Percentiles rank a stretch among this genome's conserved stretches.
These are phyloP conservation scores for Tenualosa ilisha DNA, from an alignment of 2,797 vertebrate species.

Conservation along the genomic window DNA sequence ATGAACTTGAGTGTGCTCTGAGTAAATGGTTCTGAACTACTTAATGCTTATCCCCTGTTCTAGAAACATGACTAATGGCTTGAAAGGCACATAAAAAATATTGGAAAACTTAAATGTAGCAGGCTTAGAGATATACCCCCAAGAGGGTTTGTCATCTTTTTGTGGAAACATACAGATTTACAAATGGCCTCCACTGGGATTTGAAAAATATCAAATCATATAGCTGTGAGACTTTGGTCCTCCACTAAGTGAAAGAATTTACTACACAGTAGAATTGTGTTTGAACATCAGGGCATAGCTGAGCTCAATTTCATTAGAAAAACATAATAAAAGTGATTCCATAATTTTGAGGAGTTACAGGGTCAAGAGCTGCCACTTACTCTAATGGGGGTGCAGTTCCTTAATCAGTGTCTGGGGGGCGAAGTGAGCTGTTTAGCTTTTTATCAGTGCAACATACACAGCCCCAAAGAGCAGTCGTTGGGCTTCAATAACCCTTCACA, in stretches of 20 bases:
- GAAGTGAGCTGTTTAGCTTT: not conserved
- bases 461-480: not conserved
- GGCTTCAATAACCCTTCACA: not conserved
- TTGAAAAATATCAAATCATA: not conserved
- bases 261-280: not conserved
- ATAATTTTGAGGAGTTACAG: not conserved
- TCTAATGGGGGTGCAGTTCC: not conserved
- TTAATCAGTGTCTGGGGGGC: not conserved
- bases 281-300: too few species aligned
- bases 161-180: not conserved
- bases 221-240: not conserved
- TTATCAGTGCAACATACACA: not conserved
- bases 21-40: not conserved
- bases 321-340: not conserved
- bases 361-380: not conserved
- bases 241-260: not conserved
- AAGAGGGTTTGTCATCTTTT: not conserved
- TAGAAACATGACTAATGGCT: not conserved
- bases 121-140: not conserved
- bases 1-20: not conserved
- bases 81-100: not conserved
- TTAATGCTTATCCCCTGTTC: not conserved
- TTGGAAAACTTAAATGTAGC: not conserved
- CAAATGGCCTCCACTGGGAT: not conserved
- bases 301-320: not conserved